Evolutionary conservation across 2,888 invertebrate genomes (phyloP), one percentile per base, ranked within the genome.

Genomic region (Sinelater perroti): DNA sequence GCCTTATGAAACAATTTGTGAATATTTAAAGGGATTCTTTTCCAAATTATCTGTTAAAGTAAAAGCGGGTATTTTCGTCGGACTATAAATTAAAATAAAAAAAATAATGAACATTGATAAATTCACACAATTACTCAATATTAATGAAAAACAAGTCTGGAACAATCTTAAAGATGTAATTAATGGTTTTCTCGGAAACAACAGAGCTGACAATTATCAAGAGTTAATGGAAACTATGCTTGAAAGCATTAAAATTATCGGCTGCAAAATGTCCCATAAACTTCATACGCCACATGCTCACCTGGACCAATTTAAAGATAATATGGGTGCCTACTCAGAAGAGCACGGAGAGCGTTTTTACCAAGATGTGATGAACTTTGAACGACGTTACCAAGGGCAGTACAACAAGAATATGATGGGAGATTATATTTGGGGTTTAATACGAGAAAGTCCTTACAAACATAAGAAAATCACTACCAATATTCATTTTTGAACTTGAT

Each of bases 281-380:
- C 18, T 72, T 8, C 67, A 72, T 61, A 64, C 69, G 61, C 56
- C 72, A 20, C 63, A 69, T 65, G 50, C 67, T 60, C 67, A 72
- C 57, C 53, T 72, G 21, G 67, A 68, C 16, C 3, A 13, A 7
- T 68, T 66, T 56, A 56, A 64, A 60, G 55, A 69, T 18, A 70
- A 68, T 40, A 64, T 68, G 63, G 68, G 68, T 33, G 65, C 57
- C 4, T 66, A 67, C 38, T 69, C 62, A 14, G 69, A 71, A 62
- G 68, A 72, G 54, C 70, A 70, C 62, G 68, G 68, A 50, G 66
- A 72, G 62, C 63, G 65, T 56, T 71, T 71, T 51, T 66, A 70
- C 46, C 64, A 69, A 42, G 67, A 70, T 33, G 59, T 70, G 7
- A 64, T 65, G 64, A 36, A 58, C 40, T 62, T 68, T 20, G 66